phyloP scores from a whole-genome alignment of 2,113 vertebrate species.

The Arvicanthis niloticus region DNA sequence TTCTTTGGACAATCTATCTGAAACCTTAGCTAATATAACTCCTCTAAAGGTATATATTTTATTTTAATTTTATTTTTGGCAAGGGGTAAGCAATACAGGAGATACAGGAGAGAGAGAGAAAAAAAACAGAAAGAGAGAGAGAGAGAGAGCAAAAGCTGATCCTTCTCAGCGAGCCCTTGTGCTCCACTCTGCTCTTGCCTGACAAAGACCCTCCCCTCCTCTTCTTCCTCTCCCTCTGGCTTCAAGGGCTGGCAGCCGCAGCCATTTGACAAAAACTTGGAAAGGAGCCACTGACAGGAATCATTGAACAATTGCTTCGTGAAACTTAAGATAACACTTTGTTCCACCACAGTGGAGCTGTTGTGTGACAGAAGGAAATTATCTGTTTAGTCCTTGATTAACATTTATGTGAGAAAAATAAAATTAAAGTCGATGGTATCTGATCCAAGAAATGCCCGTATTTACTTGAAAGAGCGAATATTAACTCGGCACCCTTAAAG shows the following conservation, averaged over 20 bases:
- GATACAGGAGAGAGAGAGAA: neutral
- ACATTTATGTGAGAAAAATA: conserved; percentile 89
- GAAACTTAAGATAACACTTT: conserved; percentile 95
- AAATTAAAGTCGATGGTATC: conserved; percentile 88
- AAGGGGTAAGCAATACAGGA: neutral
- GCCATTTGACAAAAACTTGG: conserved; percentile 90
- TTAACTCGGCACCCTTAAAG: conserved; percentile 63
- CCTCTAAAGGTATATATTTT: conserved; percentile 61
- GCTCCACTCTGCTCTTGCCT: conserved; percentile 77
- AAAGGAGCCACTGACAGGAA: conserved; percentile 94
- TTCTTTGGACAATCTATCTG: conserved; percentile 27
- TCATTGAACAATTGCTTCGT: conserved; percentile 96
- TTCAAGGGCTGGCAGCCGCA: conserved; percentile 85
- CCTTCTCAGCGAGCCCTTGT: conserved; percentile 69
- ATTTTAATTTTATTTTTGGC: conserved; percentile 53
- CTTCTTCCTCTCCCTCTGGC: conserved; percentile 62
- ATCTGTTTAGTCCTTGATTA: conserved; percentile 91
- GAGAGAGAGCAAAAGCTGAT: conserved; percentile 46
- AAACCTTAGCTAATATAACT: conserved; percentile 53
- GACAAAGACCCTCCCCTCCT: conserved; percentile 75
- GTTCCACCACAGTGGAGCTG: conserved; percentile 94
- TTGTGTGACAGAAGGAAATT: conserved; percentile 92
- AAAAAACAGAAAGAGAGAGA: neutral
- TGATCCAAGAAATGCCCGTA: conserved; percentile 76
- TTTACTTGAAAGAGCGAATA: conserved; percentile 79